Base-by-base conservation (phyloP, 2,113 vertebrate species). In the Ameiurus melas region DNA sequence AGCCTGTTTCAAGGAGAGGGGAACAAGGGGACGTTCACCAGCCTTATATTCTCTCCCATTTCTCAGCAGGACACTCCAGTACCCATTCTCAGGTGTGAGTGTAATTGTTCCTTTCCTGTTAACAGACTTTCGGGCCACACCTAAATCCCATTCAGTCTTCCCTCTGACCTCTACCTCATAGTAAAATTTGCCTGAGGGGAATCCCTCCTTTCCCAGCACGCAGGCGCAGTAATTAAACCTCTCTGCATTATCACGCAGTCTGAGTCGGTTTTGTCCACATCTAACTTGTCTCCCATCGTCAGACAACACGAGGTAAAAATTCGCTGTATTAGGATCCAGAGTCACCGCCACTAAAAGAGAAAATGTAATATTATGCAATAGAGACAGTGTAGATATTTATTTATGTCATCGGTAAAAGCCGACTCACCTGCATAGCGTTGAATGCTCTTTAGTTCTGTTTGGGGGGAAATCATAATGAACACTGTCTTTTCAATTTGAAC, bases 291-390 rank as follows among this genome's bases (percentile, higher is more conserved):
- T 71, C 68, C 30, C 30, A 33, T 70, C 30, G 16, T 17, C 68
- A 71, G 68, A 71, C 68, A 71, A 71, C 68, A 19, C 17, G 30
- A 71, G 68, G 68, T 71, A 71, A 71, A 71, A 71, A 71, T 71
- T 71, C 0, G 68, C 68, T 19, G 68, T 71, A 7, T 71, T 71
- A 8, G 30, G 68, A 71, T 71, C 68, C 68, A 71, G 33, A 71
- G 68, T 36, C 68, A 71, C 68, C 2, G 16, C 17, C 68, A 36
- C 68, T 71, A 36, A 71, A 71, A 36, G 68, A 71, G 68, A 71
- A 55, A 55, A 55, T 55, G 0, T 14, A 14, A 55, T 14, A 14
- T 55, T 55, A 55, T 13, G 53, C 14, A 64, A 5, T 20, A 7
- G 4, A 20, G 58, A 62, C 1, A 8, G n/a, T 71, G 30, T 19